These are phyloP conservation scores for Axis porcinus DNA, from an alignment of 2,113 vertebrate species.

Conservation along the genomic window DNA sequence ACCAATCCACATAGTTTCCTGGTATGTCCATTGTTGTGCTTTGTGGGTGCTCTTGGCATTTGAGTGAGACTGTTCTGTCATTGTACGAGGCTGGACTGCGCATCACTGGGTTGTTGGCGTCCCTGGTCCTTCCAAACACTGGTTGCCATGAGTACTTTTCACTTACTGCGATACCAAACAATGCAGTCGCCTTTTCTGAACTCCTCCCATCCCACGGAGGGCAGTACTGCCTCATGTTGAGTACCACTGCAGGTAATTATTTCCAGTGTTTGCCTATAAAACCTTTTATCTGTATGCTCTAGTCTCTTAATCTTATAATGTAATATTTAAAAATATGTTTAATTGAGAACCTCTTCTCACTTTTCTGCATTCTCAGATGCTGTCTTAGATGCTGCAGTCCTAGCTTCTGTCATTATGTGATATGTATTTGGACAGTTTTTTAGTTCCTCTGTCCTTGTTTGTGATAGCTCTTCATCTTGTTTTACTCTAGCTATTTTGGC, in stretches of 20 bases:
- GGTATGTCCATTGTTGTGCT: not conserved
- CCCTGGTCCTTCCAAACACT: not conserved
- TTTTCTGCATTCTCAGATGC: not conserved
- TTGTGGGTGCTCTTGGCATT: not conserved
- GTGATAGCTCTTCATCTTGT: not conserved
- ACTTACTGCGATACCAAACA: not conserved
- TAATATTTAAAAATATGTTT: not conserved
- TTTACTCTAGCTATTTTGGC: constrained; percentile 12
- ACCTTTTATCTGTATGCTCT: not conserved
- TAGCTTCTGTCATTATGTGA: not conserved
- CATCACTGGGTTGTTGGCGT: not conserved
- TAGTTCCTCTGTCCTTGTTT: not conserved
- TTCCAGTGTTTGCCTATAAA: not conserved
- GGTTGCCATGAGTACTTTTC: not conserved
- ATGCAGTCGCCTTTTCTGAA: not conserved
- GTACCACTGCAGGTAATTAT: not conserved
- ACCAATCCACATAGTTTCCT: not conserved
- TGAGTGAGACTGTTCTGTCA: not conserved
- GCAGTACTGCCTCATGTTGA: not conserved
- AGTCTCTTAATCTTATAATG: not conserved
- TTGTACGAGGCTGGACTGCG: not conserved
- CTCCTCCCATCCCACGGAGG: not conserved
- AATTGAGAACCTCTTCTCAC: not conserved
- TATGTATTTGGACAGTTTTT: not conserved
- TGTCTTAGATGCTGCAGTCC: not conserved